Evolutionary conservation across 2,888 invertebrate genomes (phyloP), one percentile per base, ranked within the genome.

Genomic region (Himalopsyche tibetana): DNA sequence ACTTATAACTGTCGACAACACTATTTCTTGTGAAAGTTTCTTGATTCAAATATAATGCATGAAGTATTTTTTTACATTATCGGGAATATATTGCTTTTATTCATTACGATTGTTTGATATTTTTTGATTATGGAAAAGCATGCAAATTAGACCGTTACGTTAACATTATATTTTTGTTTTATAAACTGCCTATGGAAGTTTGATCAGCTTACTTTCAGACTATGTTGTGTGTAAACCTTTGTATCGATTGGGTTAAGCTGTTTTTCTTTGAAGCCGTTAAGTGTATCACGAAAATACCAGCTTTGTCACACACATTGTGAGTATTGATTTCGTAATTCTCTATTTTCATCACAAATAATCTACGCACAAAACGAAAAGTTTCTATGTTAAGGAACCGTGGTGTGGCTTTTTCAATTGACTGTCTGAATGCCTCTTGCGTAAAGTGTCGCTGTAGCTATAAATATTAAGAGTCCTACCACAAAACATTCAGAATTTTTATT

Each of bases 111-210:
- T 87, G 88, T 88, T 88, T 88, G 86, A 88, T 80, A 82, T 80
- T 88, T 87, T 86, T 88, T 88, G 80, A 86, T 83, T 87, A 87
- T 87, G 84, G 87, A 87, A 80, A 82, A 88, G 88, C 88, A 88
- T 88, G 88, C 87, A 63, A 79, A 84, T 85, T 87, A 87, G 87
- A 87, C 85, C 82, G 84, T 87, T 82, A 85, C 84, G 83, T 86
- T 83, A 86, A 85, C 85, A 82, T 83, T 82, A 85, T 42, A 85
- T 86, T 85, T 82, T 88, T 74, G 69, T 84, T 88, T 86, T 56
- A 36, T 42, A 55, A 86, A 84, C 28, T 87, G 86, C 83, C 84
- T 79, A 83, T 88, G 88, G 86, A 85, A 88, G 85, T 88, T 86
- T 85, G 85, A 84, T 82, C 84, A 85, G 86, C 88, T 86, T 88